These are phyloP conservation scores for Zoanthus sansibaricus DNA, from an alignment of 92 coral and sea anemone genomes.

Conservation along the genomic window DNA sequence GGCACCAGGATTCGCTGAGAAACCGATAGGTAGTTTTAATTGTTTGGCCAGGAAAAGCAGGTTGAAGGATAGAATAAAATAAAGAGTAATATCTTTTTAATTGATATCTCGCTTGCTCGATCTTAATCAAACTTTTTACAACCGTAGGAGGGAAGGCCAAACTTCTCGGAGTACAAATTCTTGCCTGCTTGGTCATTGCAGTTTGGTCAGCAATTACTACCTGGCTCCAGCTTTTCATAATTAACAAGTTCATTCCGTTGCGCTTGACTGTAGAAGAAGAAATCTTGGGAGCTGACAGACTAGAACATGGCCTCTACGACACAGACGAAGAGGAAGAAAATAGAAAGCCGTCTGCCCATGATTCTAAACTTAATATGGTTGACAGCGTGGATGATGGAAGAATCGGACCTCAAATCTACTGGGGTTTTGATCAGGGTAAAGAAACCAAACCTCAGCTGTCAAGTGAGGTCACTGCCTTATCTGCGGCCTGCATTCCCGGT, in stretches of 20 bases:
- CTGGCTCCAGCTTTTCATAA: constrained; percentile 60
- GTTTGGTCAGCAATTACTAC: constrained; percentile 54
- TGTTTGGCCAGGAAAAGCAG: too few relatives aligned
- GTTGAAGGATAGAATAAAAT: too few relatives aligned
- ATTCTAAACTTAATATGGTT: constrained; percentile 9
- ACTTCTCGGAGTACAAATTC: constrained; percentile 60
- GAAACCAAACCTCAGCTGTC: constrained; percentile 6
- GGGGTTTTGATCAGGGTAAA: not conserved
- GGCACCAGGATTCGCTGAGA: too few relatives aligned
- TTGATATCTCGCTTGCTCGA: too few relatives aligned
- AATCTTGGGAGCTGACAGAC: constrained; percentile 59
- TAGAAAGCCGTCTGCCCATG: constrained; percentile 25
- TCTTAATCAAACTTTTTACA: too few relatives aligned
- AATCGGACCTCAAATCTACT: not conserved
- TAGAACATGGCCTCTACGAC: constrained; percentile 61
- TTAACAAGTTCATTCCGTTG: constrained; percentile 42
- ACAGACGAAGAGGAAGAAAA: constrained; percentile 48
- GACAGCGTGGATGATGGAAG: constrained; percentile 36
- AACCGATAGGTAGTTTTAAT: too few relatives aligned
- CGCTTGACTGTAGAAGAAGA: constrained; percentile 57
- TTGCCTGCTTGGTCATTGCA: constrained; percentile 50
- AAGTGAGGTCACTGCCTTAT: not conserved
- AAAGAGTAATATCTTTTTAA: too few relatives aligned
- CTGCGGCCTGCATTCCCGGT: not conserved
- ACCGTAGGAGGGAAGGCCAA: constrained; percentile 47